Percentiles rank a stretch among this genome's conserved stretches.
These are phyloP conservation scores for Melinopterus prodromus DNA, from an alignment of 2,888 invertebrate species.

Conservation along the genomic window DNA sequence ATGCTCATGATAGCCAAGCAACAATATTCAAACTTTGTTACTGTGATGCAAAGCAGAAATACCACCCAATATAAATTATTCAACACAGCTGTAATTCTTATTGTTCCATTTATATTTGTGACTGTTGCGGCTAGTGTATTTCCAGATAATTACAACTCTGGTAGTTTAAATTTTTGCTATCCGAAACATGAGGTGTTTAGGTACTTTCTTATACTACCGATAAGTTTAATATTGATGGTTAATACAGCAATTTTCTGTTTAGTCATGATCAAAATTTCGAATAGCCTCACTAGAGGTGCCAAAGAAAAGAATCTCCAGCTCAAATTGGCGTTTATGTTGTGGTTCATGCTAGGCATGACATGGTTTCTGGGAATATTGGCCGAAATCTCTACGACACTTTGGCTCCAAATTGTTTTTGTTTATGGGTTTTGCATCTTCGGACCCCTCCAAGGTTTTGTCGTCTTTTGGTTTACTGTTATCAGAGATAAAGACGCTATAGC, in stretches of 20 bases:
- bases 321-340: slow-evolving; percentile 22
- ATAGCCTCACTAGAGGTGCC: slow-evolving; percentile 27
- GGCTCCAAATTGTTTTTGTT: slow-evolving; percentile 24
- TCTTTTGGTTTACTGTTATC: slow-evolving; percentile 23
- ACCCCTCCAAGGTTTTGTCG: slow-evolving; percentile 28
- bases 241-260: slow-evolving; percentile 28
- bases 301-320: slow-evolving; percentile 21
- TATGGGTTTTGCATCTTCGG: slow-evolving; percentile 29
- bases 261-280: slow-evolving; percentile 23
- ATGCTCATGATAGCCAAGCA: slow-evolving; percentile 28
- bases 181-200: slow-evolving; percentile 26
- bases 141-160: slow-evolving; percentile 26
- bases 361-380: slow-evolving; percentile 31
- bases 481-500: slow-evolving; percentile 16
- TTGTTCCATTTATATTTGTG: slow-evolving; percentile 28
- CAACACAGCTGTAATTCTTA: slow-evolving; percentile 20
- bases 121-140: slow-evolving; percentile 25
- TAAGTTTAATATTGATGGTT: slow-evolving; percentile 22
- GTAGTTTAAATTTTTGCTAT: slow-evolving; percentile 32
- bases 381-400: slow-evolving; percentile 20
- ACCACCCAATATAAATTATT: slow-evolving; percentile 11
- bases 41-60: slow-evolving; percentile 27
- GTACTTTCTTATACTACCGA: slow-evolving; percentile 28
- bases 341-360: slow-evolving; percentile 32
- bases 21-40: slow-evolving; percentile 30